Conservation (phyloP, 2,113 vertebrate genomes). For the Chelonoidis abingdonii region DNA sequence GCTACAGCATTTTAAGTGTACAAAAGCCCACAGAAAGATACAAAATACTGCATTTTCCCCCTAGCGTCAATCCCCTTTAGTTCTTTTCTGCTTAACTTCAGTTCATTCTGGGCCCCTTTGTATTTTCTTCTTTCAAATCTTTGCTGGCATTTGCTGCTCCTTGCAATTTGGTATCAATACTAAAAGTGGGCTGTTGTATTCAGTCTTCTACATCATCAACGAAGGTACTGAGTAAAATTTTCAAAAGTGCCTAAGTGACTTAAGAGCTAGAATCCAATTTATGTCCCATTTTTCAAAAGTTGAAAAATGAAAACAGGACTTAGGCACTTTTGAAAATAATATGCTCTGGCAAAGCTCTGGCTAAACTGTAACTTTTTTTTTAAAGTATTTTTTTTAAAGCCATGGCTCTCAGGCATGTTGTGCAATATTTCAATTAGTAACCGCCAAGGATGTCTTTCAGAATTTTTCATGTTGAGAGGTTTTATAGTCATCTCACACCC, state of each 20-base stretch:
- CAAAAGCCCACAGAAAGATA: too few relatives aligned
- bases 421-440: neutral
- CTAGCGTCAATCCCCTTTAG: too few relatives aligned
- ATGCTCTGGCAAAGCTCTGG: neutral
- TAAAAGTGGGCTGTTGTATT: neutral
- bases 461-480: too few relatives aligned
- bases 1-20: too few relatives aligned
- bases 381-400: rapidly evolving
- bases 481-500: neutral
- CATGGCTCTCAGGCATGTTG: neutral
- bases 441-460: neutral
- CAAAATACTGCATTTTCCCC: too few relatives aligned
- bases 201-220: neutral
- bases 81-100: too few relatives aligned
- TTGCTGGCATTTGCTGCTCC: too few relatives aligned
- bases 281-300: neutral
- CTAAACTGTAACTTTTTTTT: neutral
- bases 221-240: neutral
- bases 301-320: neutral
- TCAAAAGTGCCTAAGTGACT: rapidly evolving
- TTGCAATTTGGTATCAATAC: neutral
- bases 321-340: neutral
- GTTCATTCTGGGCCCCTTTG: too few relatives aligned
- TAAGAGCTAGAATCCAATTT: neutral
- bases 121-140: too few relatives aligned